Base-by-base conservation (phyloP, 1,140 invertebrate species). In the Temnothorax nylanderi region DNA sequence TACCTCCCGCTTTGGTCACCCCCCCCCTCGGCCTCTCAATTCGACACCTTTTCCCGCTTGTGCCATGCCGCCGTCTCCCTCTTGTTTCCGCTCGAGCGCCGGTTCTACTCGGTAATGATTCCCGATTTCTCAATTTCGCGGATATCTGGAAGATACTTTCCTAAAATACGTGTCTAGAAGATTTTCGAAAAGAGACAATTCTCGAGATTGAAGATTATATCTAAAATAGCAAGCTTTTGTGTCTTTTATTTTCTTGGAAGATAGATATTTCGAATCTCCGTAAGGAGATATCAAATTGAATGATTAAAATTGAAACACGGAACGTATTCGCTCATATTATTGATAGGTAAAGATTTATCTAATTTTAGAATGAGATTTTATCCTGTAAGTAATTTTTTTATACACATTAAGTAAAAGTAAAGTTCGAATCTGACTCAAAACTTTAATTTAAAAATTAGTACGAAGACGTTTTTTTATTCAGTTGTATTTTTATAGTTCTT, bases 21-120 rank as follows among this genome's bases (percentile, higher is more conserved):
- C 34, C 37, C 26, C 8, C 26, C 34, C 8, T 18, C 26, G 1
- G 26, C 26, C 21, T 69, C 56, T 60, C 71, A 37, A 85, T 32
- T 62, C 44, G 72, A 51, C 32, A 49, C 32, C 21, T 82, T 71
- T 75, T 74, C 56, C 60, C 58, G 78, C 13, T 77, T 62, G n/a
- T 26, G 26, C 26, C 26, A 1, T 60, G 11, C 16, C 80, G 26
- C 2, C 58, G 85, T 56, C 75, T 54, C 32, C 11, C 58, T 78
- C 78, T 89, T 86, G 76, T 89, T 81, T 77, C 69, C 37, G 62
- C 62, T 80, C 75, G 18, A 72, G 7, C 60, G 37, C 18, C 62
- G 62, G 13, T 51, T 74, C 62, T 49, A 32, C 10, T 74, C 37
- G 37, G 3, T 56, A 82, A 82, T 82, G 67, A 82, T 81, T 81